Evolutionary conservation across 92 coral and sea anemone genomes (phyloP).

Genomic region (Epizoanthus illoricatus): DNA sequence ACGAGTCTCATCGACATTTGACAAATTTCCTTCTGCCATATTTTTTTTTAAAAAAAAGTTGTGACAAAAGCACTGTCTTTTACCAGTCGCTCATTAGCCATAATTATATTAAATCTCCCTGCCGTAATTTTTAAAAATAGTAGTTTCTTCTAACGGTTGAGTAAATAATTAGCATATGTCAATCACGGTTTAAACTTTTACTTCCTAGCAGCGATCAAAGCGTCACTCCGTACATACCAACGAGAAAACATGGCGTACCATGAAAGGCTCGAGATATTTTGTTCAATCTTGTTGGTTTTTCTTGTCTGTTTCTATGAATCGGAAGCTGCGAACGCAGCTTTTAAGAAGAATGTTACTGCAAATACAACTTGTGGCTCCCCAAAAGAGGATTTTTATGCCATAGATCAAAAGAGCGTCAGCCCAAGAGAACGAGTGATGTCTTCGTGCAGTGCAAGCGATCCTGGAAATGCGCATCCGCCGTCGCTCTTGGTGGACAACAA

Average conservation of each 20-base stretch:
- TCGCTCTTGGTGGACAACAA: slow-evolving; percentile 78
- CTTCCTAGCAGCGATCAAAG: slow-evolving; percentile 79
- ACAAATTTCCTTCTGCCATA: too few species aligned
- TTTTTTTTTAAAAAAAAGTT: too few species aligned
- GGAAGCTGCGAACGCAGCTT: slow-evolving; percentile 77
- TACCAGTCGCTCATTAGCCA: too few species aligned
- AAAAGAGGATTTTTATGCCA: slow-evolving; percentile 54
- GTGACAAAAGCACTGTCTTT: too few species aligned
- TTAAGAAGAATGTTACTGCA: slow-evolving; percentile 56
- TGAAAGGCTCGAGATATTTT: slow-evolving; percentile 24
- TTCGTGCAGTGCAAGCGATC: slow-evolving; percentile 61
- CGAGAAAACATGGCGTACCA: slow-evolving; percentile 66
- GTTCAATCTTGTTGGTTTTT: slow-evolving; percentile 35
- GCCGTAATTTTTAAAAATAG: too few species aligned
- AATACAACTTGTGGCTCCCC: slow-evolving; percentile 80
- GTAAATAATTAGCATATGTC: slow-evolving; percentile 70
- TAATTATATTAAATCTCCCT: too few species aligned
- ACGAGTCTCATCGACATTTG: too few species aligned
- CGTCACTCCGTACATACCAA: slow-evolving; percentile 60
- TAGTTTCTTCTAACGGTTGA: slow-evolving; percentile 7
- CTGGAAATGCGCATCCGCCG: slow-evolving; percentile 71
- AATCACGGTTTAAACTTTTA: slow-evolving; percentile 68
- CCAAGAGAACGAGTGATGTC: slow-evolving; percentile 39
- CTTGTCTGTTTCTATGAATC: slow-evolving; percentile 32
- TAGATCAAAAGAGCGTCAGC: slow-evolving; percentile 38